phyloP scores from a whole-genome alignment of 2,797 vertebrate species.

The Microtus agrestis region DNA sequence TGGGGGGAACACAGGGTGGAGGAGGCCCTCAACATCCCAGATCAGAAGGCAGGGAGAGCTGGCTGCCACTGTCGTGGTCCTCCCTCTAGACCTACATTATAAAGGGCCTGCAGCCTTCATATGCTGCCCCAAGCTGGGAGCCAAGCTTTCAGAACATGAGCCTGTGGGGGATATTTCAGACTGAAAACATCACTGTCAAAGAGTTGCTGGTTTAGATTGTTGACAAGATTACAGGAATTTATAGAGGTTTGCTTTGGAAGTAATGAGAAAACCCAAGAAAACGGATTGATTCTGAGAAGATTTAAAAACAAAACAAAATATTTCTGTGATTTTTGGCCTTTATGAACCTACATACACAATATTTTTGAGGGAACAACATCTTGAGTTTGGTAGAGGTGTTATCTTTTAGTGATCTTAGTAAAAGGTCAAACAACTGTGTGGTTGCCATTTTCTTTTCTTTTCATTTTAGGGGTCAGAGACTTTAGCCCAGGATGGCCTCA shows the following conservation, averaged over 20 bases:
- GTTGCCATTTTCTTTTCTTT: not conserved
- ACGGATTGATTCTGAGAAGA: not conserved
- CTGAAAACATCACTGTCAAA: not conserved
- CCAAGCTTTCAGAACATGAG: not conserved
- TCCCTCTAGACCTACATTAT: too few relatives aligned
- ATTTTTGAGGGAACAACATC: slow-evolving; percentile 34
- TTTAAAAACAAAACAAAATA: slow-evolving; percentile 3
- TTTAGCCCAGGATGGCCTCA: not conserved
- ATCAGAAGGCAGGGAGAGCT: not conserved
- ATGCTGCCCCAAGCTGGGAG: not conserved
- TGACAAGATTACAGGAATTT: not conserved
- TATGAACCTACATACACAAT: not conserved
- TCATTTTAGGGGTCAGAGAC: not conserved
- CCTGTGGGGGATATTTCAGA: not conserved
- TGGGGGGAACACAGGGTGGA: not conserved
- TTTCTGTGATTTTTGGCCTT: not conserved
- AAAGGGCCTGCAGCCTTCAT: not conserved
- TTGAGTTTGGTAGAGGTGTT: slow-evolving; percentile 46
- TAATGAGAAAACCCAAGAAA: not conserved
- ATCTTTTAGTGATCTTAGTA: slow-evolving; percentile 63
- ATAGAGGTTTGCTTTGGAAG: not conserved
- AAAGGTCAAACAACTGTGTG: slow-evolving; percentile 63
- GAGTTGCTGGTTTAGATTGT: not conserved
- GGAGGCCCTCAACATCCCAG: too few relatives aligned
- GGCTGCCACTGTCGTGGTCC: not conserved